Conservation (phyloP, 2,888 invertebrate species). For the Antheraea yamamai region DNA sequence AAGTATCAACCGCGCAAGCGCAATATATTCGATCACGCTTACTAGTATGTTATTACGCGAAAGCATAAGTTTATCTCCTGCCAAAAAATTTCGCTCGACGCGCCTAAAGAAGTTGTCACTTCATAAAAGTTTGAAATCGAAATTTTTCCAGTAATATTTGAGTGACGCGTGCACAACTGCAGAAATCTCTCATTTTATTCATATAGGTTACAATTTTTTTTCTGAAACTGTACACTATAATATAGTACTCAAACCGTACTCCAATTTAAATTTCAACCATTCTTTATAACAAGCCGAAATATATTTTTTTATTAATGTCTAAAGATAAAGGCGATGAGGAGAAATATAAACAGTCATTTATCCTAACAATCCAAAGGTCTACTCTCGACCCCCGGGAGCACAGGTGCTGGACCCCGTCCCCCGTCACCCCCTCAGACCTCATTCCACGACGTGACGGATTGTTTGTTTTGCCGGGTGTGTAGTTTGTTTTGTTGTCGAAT, state of each 20-base stretch:
- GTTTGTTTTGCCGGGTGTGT: conserved; percentile 62
- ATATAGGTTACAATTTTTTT: not conserved
- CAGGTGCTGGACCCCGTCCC: conserved; percentile 55
- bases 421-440: conserved; percentile 28
- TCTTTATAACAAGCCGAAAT: conserved; percentile 45
- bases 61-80: too few species aligned
- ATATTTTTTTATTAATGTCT: conserved; percentile 67
- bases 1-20: too few species aligned
- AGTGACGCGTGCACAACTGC: too few species aligned
- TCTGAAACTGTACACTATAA: not conserved
- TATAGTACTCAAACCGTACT: not conserved
- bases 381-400: conserved; percentile 43
- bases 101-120: too few species aligned
- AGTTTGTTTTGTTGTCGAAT: conserved; percentile 56
- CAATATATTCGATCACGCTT: too few species aligned
- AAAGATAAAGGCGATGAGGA: conserved; percentile 54
- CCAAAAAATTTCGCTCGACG: too few species aligned
- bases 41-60: too few species aligned
- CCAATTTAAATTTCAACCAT: not conserved
- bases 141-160: too few species aligned
- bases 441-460: conserved; percentile 62
- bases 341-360: conserved; percentile 76
- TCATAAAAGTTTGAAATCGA: too few species aligned
- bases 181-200: too few species aligned
- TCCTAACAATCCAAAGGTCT: conserved; percentile 61